Evolutionary conservation across 2,888 invertebrate species (phyloP), one percentile per base, ranked within the genome.

Genomic region (Galerucella nymphaeae): DNA sequence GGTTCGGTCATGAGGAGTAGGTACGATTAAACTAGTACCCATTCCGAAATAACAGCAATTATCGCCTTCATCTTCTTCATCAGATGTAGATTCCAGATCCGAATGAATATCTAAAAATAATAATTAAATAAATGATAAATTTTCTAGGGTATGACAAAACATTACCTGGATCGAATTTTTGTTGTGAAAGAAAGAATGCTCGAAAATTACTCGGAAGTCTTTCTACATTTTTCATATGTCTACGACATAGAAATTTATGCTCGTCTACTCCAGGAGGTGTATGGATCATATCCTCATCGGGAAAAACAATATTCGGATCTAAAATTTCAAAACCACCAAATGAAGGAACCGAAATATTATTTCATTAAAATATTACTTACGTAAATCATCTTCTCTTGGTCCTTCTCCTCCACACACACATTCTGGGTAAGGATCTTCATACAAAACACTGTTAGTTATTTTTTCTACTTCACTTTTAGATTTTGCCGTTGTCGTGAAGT

Each of bases 351-450:
- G 13, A 0, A 61, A 30, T 30, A 4, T 5, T 30, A 8, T 5
- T 30, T 18, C 16, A 18, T 45, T 9, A 45, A 45, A 63, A 48
- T 45, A 23, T 18, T n/a, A 10, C 48, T 38, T 55, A 53, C 30
- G 6, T 23, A 55, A 38, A 23, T 14, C 18, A 16, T 45, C 45
- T 53, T 68, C 68, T 18, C 14, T 59, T 13, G 38, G 13, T 58
- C 64, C 68, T 55, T 70, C 58, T 42, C 63, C 58, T 9, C 70
- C 72, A 75, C 85, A 85, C n/a, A 75, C 78, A 73, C 85, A 85
- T 6, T 80, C 77, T 0, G 79, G 79, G 74, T 85, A 85, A 9
- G 84, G 84, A 75, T 83, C 82, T 69, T 77, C 63, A 70, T 84
- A 85, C 62, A 85, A 76, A 38, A 81, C 63, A 75, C 84, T 85